Conservation (phyloP, 1,140 invertebrate species). For the Philaenus spumarius region DNA sequence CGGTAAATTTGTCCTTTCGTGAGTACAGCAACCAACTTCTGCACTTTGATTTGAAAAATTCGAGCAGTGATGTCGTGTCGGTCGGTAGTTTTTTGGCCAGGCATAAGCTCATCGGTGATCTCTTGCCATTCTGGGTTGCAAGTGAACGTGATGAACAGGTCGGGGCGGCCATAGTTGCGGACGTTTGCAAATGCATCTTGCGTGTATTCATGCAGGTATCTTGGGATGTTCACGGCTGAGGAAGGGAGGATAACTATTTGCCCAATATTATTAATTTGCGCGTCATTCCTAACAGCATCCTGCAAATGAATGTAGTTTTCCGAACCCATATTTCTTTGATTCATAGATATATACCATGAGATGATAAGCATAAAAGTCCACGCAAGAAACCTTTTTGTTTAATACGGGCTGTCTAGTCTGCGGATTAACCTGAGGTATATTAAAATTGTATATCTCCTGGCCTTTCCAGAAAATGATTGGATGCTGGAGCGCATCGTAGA, state of each 20-base stretch:
- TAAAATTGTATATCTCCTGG: constrained; percentile 24
- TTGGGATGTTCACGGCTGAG: constrained; percentile 36
- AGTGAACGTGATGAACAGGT: constrained; percentile 42
- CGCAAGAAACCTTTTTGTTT: constrained; percentile 4
- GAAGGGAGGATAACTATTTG: constrained; percentile 35
- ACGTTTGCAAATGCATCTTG: constrained; percentile 47
- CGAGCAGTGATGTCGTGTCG: constrained; percentile 20
- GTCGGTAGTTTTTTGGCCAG: constrained; percentile 30
- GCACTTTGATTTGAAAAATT: constrained; percentile 23
- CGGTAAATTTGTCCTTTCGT: constrained; percentile 35
- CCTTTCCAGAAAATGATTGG: constrained; percentile 36
- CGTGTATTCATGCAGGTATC: constrained; percentile 43
- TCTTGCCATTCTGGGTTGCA: constrained; percentile 45
- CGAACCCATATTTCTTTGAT: not conserved
- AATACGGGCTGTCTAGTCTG: constrained; percentile 4
- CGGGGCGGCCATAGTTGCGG: constrained; percentile 37
- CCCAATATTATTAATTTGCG: constrained; percentile 19
- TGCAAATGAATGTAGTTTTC: not conserved
- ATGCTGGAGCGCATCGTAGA: constrained; percentile 38
- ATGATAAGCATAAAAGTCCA: not conserved
- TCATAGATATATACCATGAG: no score
- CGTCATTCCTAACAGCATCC: constrained; percentile 12
- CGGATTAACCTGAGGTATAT: constrained; percentile 10
- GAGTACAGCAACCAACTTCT: constrained; percentile 17
- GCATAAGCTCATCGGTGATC: constrained; percentile 29